Percentiles rank a stretch among this genome's conserved stretches.
These are phyloP conservation scores for Eucera pruinosa DNA, from an alignment of 2,888 invertebrate genomes.

Conservation along the genomic window DNA sequence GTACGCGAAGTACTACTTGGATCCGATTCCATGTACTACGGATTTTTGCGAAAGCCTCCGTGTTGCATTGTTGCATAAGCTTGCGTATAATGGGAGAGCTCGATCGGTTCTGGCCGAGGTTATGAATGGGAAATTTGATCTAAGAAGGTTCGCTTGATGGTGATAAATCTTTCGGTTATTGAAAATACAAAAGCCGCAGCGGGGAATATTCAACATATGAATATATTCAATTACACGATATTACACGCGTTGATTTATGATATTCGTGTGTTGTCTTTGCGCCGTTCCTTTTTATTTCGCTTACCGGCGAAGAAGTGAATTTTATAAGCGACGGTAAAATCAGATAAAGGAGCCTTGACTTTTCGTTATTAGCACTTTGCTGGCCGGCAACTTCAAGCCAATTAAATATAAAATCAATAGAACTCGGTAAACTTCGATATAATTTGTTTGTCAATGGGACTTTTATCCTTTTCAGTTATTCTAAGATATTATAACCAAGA, in stretches of 20 bases:
- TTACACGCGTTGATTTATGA: constrained; percentile 22
- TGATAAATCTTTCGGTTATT: constrained; percentile 18
- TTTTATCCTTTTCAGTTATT: no score
- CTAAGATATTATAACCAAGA: no score
- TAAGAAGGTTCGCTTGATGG: constrained; percentile 15
- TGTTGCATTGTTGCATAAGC: constrained; percentile 24
- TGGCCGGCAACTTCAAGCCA: no score
- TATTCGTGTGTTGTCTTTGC: constrained; percentile 3
- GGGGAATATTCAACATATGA: background rate
- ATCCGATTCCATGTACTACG: constrained; percentile 28
- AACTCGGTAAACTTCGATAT: no score
- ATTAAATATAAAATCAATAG: no score
- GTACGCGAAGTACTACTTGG: constrained; percentile 2
- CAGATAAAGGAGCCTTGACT: no score
- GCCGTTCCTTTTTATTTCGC: background rate
- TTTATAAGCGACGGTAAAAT: no score
- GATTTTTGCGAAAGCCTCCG: constrained; percentile 15
- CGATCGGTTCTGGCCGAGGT: background rate
- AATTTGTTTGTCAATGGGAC: no score
- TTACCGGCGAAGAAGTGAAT: no score
- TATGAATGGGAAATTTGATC: constrained; percentile 26
- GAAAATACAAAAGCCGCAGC: background rate
- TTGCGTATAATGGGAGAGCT: constrained; percentile 6
- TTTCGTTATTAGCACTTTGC: no score
- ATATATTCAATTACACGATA: constrained; percentile 20